phyloP scores from a whole-genome alignment of 2,797 vertebrate genomes.

The Megalops cyprinoides region DNA sequence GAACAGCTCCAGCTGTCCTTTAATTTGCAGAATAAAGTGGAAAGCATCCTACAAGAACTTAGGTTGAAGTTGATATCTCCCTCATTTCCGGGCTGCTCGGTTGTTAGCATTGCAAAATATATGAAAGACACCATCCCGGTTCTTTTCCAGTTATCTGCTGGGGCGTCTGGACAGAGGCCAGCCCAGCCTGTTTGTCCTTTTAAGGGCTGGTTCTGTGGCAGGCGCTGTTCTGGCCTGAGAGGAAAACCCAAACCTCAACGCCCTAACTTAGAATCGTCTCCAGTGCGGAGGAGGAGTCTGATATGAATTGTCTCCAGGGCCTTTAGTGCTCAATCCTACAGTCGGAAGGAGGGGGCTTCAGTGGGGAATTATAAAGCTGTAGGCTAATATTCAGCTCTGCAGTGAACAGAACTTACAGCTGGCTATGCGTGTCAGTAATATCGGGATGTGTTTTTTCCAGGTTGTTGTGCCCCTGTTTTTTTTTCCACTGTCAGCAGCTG shows the following conservation, averaged over 20 bases:
- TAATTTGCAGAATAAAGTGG: not conserved
- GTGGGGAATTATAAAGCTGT: not conserved
- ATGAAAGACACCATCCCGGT: not conserved
- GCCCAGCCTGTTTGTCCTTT: conserved; percentile 12
- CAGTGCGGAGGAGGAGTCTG: not conserved
- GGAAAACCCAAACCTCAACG: not conserved
- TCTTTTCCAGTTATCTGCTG: not conserved
- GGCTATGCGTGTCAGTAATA: not conserved
- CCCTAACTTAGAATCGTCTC: not conserved
- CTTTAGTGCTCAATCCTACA: not conserved
- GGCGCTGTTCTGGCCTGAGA: not conserved
- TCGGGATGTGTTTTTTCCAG: not conserved
- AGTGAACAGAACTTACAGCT: too few relatives aligned
- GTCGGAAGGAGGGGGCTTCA: not conserved
- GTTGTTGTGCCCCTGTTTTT: not conserved
- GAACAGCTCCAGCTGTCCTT: not conserved
- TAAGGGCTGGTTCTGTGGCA: not conserved
- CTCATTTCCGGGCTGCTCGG: not conserved
- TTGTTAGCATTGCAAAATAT: not conserved
- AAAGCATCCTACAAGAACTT: not conserved
- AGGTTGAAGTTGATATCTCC: not conserved
- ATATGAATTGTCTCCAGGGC: not conserved
- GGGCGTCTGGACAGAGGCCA: conserved; percentile 5
- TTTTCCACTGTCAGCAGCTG: not conserved
- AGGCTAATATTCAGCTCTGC: too few relatives aligned